Percentiles rank a stretch among this genome's conserved stretches.
phyloP scores from a whole-genome alignment of 2,888 invertebrate species.

The Brachypalpus laphriformis region DNA sequence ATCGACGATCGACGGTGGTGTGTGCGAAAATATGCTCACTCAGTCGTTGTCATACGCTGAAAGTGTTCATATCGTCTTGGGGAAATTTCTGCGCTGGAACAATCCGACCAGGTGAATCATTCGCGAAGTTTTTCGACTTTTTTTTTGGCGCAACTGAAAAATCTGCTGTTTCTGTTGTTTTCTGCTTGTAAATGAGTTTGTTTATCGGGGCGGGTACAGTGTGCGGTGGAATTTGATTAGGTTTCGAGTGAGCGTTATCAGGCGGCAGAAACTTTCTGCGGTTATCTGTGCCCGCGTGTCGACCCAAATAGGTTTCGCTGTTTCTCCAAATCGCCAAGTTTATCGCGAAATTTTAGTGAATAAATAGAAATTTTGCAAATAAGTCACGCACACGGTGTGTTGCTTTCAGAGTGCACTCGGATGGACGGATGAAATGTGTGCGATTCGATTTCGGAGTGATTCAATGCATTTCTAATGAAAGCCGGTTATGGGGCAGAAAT shows the following conservation, averaged over 20 bases:
- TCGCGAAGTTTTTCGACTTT: conserved; percentile 19
- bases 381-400: conserved; percentile 39
- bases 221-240: conserved; percentile 22
- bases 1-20: no score
- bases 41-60: conserved; percentile 57
- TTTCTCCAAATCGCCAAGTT: conserved; percentile 19
- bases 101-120: conserved; percentile 47
- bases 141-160: background rate
- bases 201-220: background rate
- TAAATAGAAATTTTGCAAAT: conserved; percentile 25
- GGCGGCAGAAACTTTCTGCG: background rate
- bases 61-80: conserved; percentile 31
- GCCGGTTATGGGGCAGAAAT: conserved; percentile 31
- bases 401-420: no score
- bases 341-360: conserved; percentile 23
- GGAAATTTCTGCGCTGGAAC: background rate
- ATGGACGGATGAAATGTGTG: conserved; percentile 32
- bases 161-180: background rate
- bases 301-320: conserved; percentile 26
- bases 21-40: conserved; percentile 54
- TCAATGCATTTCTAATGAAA: conserved; percentile 58
- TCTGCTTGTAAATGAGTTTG: background rate
- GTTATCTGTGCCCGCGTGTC: conserved; percentile 27
- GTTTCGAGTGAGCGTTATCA: conserved; percentile 35
- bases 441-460: conserved; percentile 32